These are phyloP conservation scores for Stictocephala bisonia DNA, from an alignment of 2,888 invertebrate species.

Conservation along the genomic window DNA sequence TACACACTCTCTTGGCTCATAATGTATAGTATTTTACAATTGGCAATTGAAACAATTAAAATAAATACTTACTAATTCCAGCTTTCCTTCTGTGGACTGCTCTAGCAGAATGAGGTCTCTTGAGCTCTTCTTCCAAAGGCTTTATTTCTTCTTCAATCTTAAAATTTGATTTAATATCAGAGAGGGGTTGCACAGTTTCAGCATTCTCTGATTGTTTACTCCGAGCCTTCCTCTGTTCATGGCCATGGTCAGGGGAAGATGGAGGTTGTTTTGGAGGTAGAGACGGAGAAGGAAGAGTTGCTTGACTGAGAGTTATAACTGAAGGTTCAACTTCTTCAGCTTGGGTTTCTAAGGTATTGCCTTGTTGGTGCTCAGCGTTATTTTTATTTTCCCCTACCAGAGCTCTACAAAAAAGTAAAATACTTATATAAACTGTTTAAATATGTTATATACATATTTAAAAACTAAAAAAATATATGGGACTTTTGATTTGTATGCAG, in stretches of 20 bases:
- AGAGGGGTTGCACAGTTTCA: neutral
- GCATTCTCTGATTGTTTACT: slow-evolving; percentile 4
- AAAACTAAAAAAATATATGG: too few relatives aligned
- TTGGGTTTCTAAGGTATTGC: slow-evolving; percentile 53
- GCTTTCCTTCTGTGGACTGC: slow-evolving; percentile 42
- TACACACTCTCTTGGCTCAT: neutral
- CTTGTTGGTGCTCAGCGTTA: slow-evolving; percentile 48
- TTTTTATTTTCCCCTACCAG: slow-evolving; percentile 62
- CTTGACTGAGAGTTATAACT: slow-evolving; percentile 51
- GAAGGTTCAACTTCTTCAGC: slow-evolving; percentile 53
- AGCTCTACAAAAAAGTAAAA: slow-evolving; percentile 61
- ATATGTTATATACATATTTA: too few relatives aligned
- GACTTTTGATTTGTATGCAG: too few relatives aligned
- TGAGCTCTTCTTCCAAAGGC: slow-evolving; percentile 50
- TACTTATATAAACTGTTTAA: too few relatives aligned
- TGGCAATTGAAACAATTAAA: neutral
- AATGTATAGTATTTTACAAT: neutral
- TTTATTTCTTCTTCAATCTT: slow-evolving; percentile 29
- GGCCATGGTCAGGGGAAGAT: neutral
- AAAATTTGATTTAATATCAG: neutral
- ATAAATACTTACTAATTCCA: slow-evolving; percentile 22
- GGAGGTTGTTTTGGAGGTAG: neutral
- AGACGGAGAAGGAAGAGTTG: neutral
- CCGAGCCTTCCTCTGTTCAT: slow-evolving; percentile 19
- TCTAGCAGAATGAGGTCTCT: slow-evolving; percentile 48